Conservation (phyloP, 2,797 vertebrate species). For the Sebastes baramenuke region DNA sequence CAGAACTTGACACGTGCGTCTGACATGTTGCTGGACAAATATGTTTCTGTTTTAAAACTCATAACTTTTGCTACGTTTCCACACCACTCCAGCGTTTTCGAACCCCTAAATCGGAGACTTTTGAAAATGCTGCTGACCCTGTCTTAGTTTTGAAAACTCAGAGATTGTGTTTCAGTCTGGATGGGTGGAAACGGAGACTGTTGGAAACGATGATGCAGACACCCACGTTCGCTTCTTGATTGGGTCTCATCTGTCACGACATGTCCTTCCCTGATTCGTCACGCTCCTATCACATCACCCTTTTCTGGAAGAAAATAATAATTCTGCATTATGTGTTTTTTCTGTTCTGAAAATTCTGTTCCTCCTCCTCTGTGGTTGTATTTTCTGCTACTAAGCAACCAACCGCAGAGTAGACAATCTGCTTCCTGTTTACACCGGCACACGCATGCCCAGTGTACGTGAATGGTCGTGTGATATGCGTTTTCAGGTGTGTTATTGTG, state of each 20-base stretch:
- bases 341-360: neutral
- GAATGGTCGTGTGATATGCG: neutral
- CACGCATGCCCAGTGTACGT: neutral
- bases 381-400: neutral
- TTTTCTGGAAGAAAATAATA: neutral
- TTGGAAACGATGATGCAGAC: neutral
- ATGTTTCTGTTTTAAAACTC: too few species aligned
- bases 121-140: neutral
- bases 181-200: neutral
- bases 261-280: neutral
- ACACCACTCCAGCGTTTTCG: too few species aligned
- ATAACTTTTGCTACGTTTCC: too few species aligned
- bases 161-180: neutral
- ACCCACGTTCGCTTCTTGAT: neutral
- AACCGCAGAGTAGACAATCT: neutral
- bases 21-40: too few species aligned
- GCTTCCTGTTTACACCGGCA: neutral
- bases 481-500: neutral
- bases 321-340: neutral
- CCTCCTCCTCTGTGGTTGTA: rapidly evolving
- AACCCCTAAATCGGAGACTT: neutral
- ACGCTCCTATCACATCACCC: neutral
- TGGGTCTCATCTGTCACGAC: neutral
- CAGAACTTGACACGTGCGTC: too few species aligned
- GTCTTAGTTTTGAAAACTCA: too few species aligned